These are phyloP conservation scores for Neoitamus cyanurus DNA, from an alignment of 2,888 invertebrate genomes.

Conservation along the genomic window DNA sequence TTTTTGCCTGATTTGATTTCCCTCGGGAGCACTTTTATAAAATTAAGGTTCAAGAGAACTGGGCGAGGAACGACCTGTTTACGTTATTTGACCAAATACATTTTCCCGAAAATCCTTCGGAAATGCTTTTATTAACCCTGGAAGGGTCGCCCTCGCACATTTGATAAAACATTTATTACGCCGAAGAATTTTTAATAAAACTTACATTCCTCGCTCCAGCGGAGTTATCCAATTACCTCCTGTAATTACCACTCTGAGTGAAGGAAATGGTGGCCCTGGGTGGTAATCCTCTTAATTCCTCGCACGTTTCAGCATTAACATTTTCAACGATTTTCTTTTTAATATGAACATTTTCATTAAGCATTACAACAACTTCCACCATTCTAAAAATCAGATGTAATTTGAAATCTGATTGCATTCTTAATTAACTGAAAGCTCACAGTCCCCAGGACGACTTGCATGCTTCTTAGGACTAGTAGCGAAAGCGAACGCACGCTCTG, in stretches of 20 bases:
- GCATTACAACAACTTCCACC: neutral
- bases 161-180: neutral
- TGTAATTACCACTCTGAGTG: neutral
- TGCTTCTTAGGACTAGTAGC: neutral
- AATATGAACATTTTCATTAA: neutral
- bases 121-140: neutral
- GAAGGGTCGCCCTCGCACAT: neutral
- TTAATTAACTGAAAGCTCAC: constrained; percentile 18
- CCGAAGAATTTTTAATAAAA: neutral
- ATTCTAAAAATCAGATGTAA: neutral
- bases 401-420: neutral
- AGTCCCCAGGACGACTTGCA: constrained; percentile 19
- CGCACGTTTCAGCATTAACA: neutral
- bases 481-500: neutral
- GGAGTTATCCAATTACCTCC: neutral
- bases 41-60: neutral
- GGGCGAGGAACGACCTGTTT: neutral
- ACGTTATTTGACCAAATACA: neutral
- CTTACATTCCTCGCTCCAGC: neutral
- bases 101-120: neutral
- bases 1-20: constrained; percentile 11
- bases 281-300: neutral
- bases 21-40: constrained; percentile 10
- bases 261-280: constrained; percentile 5
- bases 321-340: neutral